phyloP scores from a whole-genome alignment of 2,113 vertebrate genomes.

The Erythrolamprus reginae region DNA sequence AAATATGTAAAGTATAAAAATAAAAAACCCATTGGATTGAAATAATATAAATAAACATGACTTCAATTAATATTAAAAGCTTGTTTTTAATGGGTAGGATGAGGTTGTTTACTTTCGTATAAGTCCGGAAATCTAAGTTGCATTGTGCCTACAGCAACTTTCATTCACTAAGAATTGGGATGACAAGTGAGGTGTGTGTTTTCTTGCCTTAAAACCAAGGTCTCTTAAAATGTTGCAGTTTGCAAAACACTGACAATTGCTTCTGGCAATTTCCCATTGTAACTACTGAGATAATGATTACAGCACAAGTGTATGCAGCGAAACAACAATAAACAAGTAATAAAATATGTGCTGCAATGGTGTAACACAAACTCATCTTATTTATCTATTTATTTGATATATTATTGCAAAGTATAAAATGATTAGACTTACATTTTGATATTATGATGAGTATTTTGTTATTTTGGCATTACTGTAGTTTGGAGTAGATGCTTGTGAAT shows the following conservation, averaged over 20 bases:
- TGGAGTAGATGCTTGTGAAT: not conserved
- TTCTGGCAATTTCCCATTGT: not conserved
- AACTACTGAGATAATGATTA: not conserved
- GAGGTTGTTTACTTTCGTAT: not conserved
- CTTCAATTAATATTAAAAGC: not conserved
- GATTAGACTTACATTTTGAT: not conserved
- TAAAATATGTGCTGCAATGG: not conserved
- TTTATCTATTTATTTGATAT: not conserved
- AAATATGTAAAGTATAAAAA: not conserved
- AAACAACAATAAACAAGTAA: not conserved
- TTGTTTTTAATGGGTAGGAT: not conserved
- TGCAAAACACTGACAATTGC: not conserved
- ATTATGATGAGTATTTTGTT: not conserved
- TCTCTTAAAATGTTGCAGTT: not conserved
- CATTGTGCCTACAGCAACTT: not conserved
- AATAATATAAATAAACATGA: not conserved
- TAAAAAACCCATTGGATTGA: not conserved
- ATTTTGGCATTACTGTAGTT: not conserved
- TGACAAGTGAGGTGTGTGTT: not conserved
- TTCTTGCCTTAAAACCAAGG: not conserved
- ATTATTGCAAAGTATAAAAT: not conserved
- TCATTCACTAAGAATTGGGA: not conserved
- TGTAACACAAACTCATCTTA: not conserved
- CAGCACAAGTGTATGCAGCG: not conserved
- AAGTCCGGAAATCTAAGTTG: not conserved